Base-by-base conservation (phyloP, 2,113 vertebrate species). In the Saguinus midas region DNA sequence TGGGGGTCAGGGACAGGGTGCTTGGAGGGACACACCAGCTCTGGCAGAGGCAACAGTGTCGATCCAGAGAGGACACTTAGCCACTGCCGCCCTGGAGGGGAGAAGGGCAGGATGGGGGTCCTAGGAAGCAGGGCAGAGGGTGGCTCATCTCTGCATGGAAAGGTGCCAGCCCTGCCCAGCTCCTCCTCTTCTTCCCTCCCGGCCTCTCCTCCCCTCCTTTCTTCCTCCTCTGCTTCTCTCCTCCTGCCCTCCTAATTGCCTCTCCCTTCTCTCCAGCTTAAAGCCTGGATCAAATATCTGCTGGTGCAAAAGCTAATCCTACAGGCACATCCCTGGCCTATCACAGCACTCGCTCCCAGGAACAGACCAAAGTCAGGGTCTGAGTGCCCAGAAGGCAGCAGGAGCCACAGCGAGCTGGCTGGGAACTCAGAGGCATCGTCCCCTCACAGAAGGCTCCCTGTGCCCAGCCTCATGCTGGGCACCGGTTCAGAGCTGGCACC, bases 41-140 rank as follows among this genome's bases (percentile, higher is more conserved):
- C 37, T 18, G 25, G 78, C 18, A 8, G 21, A 43, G 9, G 6
- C 37, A 29, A 40, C 23, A 4, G 11, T 29, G 8, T 11, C 55
- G 25, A 20, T 17, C 66, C n/a, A 20, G 2, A 3, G 45, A 48
- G 8, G 25, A 12, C 1, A 0, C 17, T 0, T 9, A 13, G 12
- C 35, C 3, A 13, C 37, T 0, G 0, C 57, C 0, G 0, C 23
- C 75, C 57, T 48, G 32, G 57, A 37, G 20, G 72, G 5, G 72
- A 35, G 18, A 3, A 23, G 27, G 43, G 16, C 1, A 1, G 68
- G 40, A 6, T 0, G 45, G 35, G 12, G 23, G 81, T 10, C 35
- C 12, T 18, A 16, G 55, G 55, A 75, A 3, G 73, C 40, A 8
- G 6, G 40, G 73, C 13, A 1, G 40, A 75, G 35, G 23, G 40